phyloP scores from a whole-genome alignment of 37 sponge, comb jelly and placozoan species.

The Spongilla lacustris region DNA sequence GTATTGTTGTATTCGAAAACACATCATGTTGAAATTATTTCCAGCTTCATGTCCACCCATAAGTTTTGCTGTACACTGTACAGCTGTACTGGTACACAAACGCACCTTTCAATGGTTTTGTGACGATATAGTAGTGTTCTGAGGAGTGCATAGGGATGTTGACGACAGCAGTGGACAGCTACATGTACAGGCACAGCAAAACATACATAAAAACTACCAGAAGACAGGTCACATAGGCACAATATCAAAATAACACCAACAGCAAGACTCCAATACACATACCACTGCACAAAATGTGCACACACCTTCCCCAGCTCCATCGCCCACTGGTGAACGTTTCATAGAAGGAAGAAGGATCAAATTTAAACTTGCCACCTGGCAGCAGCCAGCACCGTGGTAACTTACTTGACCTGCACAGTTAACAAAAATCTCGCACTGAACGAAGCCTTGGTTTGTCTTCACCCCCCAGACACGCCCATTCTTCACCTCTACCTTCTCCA shows the following conservation, averaged over 20 bases:
- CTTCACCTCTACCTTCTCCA: constrained; percentile 56
- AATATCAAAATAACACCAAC: no score
- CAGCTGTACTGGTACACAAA: no score
- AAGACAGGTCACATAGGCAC: background rate
- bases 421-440: constrained; percentile 77
- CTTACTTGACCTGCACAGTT: constrained; percentile 85
- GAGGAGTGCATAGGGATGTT: constrained; percentile 58
- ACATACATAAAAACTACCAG: no score
- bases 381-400: background rate
- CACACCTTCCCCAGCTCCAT: background rate
- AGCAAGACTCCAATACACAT: no score
- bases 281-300: background rate
- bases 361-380: background rate
- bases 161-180: constrained; percentile 45
- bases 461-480: constrained; percentile 69
- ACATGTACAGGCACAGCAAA: no score
- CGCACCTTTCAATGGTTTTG: constrained; percentile 66
- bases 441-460: constrained; percentile 62
- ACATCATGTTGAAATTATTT: no score
- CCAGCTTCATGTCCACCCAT: no score
- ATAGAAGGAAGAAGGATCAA: background rate
- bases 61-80: no score
- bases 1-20: no score
- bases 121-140: constrained; percentile 62
- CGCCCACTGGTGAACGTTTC: constrained; percentile 3